phyloP scores from a whole-genome alignment of 2,888 invertebrate genomes.

The Pseudoips prasinana region DNA sequence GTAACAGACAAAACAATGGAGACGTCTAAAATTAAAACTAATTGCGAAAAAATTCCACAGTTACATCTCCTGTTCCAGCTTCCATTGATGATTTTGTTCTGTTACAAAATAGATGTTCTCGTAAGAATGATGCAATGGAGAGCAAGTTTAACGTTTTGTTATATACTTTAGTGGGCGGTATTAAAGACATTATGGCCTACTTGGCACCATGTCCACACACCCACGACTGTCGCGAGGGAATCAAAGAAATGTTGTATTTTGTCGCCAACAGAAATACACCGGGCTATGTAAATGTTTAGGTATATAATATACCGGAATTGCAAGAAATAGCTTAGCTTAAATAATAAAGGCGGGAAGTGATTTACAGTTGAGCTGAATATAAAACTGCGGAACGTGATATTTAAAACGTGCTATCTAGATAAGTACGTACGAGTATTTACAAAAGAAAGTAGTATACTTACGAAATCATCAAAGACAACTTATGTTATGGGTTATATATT shows the following conservation, averaged over 20 bases:
- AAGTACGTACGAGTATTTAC: too few species aligned
- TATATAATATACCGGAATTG: conserved; percentile 29
- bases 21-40: conserved; percentile 54
- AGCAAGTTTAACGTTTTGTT: conserved; percentile 14
- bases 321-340: conserved; percentile 1
- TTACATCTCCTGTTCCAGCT: conserved; percentile 13
- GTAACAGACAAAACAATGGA: conserved; percentile 72
- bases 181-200: conserved; percentile 69
- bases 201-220: conserved; percentile 60
- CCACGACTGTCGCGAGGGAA: conserved; percentile 58
- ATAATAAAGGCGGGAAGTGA: too few species aligned
- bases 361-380: too few species aligned
- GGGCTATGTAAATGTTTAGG: conserved; percentile 20
- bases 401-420: too few species aligned
- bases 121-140: conserved; percentile 35
- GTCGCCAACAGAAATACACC: conserved; percentile 36
- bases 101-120: background rate
- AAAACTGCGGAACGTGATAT: too few species aligned
- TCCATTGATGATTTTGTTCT: conserved; percentile 32
- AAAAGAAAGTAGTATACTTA: too few species aligned
- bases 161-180: conserved; percentile 39
- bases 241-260: conserved; percentile 58
- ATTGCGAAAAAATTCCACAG: conserved; percentile 41
- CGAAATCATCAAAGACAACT: too few species aligned
- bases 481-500: too few species aligned